A percentile compares a stretch with the other conserved stretches of the same genome.
Conservation (phyloP, 2,888 invertebrate genomes). For the Callimorpha dominula region DNA sequence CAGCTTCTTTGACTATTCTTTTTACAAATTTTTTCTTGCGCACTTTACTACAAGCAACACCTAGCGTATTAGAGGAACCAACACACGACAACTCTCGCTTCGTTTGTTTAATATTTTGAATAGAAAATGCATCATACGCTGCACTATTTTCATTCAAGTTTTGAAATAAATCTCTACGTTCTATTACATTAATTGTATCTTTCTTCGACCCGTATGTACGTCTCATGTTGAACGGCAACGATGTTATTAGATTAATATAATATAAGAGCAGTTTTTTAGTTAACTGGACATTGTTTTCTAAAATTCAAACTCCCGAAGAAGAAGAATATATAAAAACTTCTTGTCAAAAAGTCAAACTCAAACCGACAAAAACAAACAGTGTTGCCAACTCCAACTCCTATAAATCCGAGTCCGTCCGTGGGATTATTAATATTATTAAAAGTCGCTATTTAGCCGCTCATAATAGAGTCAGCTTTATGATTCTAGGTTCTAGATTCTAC, state of each 20-base stretch:
- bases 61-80: slow-evolving; percentile 60
- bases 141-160: slow-evolving; percentile 73
- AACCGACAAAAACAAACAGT: slow-evolving; percentile 1
- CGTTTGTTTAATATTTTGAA: slow-evolving; percentile 80
- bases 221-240: slow-evolving; percentile 57
- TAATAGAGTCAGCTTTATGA: too few relatives aligned
- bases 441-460: too few relatives aligned
- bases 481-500: too few relatives aligned
- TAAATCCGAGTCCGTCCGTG: too few relatives aligned
- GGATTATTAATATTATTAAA: too few relatives aligned
- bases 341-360: slow-evolving; percentile 1
- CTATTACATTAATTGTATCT: slow-evolving; percentile 64
- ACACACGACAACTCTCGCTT: slow-evolving; percentile 75
- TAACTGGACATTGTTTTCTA: not conserved
- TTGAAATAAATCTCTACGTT: slow-evolving; percentile 70
- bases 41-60: slow-evolving; percentile 65
- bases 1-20: slow-evolving; percentile 70
- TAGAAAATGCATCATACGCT: slow-evolving; percentile 79
- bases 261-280: not conserved
- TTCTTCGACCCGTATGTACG: slow-evolving; percentile 79
- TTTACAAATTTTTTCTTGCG: slow-evolving; percentile 80
- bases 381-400: not conserved
- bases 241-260: slow-evolving; percentile 1
- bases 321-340: not conserved
- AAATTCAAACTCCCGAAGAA: not conserved